phyloP scores from a whole-genome alignment of 2,797 vertebrate genomes.

The Sternarchorhynchus goeldii region DNA sequence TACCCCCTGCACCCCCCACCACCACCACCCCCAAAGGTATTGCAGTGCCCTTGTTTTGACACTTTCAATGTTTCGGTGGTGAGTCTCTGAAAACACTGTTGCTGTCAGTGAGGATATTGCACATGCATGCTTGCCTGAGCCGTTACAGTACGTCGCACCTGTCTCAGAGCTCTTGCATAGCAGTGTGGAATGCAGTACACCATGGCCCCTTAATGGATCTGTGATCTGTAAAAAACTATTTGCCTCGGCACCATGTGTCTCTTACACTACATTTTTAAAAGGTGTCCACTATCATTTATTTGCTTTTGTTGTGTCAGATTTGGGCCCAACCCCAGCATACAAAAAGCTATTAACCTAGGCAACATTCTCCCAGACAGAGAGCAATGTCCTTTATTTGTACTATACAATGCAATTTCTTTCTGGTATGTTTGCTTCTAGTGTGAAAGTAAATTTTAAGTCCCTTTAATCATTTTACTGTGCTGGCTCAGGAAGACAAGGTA shows the following conservation, averaged over 20 bases:
- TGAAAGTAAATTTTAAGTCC: constrained; percentile 30
- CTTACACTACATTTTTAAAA: constrained; percentile 42
- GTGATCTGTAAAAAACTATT: constrained; percentile 9
- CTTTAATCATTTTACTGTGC: constrained; percentile 37
- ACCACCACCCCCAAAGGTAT: background rate
- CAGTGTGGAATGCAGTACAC: constrained; percentile 1
- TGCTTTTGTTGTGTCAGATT: constrained; percentile 31
- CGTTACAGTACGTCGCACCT: constrained; percentile 23
- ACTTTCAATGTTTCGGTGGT: constrained; percentile 8
- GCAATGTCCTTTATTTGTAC: constrained; percentile 46
- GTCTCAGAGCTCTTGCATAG: constrained; percentile 22
- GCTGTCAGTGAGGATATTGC: constrained; percentile 14
- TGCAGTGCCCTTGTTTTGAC: constrained; percentile 9
- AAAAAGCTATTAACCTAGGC: constrained; percentile 44
- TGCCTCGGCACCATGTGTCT: constrained; percentile 11
- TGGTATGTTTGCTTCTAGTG: constrained; percentile 29
- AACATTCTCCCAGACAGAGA: constrained; percentile 36
- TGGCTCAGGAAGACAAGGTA: constrained; percentile 24
- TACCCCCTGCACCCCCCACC: too few relatives aligned
- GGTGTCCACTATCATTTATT: constrained; percentile 41
- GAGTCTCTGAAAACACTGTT: background rate
- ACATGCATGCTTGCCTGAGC: constrained; percentile 1
- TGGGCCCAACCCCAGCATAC: constrained; percentile 35
- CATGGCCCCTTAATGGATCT: constrained; percentile 20
- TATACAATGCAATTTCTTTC: constrained; percentile 41